These are phyloP conservation scores for Hylaeus volcanicus DNA, from an alignment of 1,140 invertebrate genomes.

Conservation along the genomic window DNA sequence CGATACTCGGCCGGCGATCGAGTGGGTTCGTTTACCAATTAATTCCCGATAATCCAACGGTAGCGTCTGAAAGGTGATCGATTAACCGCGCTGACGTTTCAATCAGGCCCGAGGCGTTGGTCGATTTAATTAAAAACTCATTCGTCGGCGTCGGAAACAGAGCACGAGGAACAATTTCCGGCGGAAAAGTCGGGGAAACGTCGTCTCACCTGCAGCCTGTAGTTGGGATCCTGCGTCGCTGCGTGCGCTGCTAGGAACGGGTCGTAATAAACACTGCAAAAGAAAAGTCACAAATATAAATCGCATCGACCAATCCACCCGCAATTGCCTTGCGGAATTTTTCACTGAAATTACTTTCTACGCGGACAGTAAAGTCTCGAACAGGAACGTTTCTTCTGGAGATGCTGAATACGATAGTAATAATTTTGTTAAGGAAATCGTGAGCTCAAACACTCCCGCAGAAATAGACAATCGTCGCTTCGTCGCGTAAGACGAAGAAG, in stretches of 20 bases:
- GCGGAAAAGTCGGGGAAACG: conserved; percentile 3
- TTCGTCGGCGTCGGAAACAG: conserved; percentile 51
- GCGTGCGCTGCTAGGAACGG: conserved; percentile 95
- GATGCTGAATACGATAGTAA: too few relatives aligned
- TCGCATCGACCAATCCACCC: too few relatives aligned
- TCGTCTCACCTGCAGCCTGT: conserved; percentile 92
- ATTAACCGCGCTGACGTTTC: conserved; percentile 47
- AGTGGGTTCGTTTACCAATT: conserved; percentile 52
- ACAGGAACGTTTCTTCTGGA: background rate
- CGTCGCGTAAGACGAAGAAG: too few relatives aligned
- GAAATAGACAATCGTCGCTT: too few relatives aligned
- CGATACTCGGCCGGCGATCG: conserved; percentile 20
- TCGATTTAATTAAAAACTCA: conserved; percentile 63
- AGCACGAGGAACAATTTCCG: conserved; percentile 44
- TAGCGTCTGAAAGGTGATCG: conserved; percentile 45
- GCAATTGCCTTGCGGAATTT: too few relatives aligned
- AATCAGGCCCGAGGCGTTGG: conserved; percentile 30
- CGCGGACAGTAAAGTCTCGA: background rate
- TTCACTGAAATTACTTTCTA: too few relatives aligned
- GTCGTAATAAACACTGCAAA: conserved; percentile 95
- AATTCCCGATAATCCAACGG: conserved; percentile 53
- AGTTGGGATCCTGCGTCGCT: conserved; percentile 89
- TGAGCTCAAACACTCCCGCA: too few relatives aligned
- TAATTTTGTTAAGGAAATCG: too few relatives aligned
- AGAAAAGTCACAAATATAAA: conserved; percentile 67